Base-by-base conservation (phyloP, 2,113 vertebrate genomes). In the Aldabrachelys gigantea region DNA sequence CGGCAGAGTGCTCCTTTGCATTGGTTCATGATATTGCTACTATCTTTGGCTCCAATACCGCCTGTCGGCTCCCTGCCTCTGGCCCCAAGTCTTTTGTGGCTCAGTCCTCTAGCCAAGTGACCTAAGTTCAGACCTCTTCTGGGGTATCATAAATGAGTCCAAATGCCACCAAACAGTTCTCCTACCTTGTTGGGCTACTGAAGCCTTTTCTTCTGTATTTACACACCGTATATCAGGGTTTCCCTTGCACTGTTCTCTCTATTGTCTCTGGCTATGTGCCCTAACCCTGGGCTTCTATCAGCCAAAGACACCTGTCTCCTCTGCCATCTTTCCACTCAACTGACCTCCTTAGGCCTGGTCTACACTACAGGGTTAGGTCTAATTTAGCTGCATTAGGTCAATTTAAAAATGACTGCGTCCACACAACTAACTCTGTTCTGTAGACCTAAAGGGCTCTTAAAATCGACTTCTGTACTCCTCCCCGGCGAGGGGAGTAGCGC, bases 1-100 rank as follows among this genome's bases (percentile, higher is more conserved):
- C 8, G 2, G 17, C 16, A 38, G 9, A 72, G 16, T 1, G 9
- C 35, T 35, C n/a, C 16, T 4, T n/a, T 22, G 9, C 10, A 22
- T 38, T 72, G 65, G 5, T 22, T 19, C 65, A 72, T n/a, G 65
- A 72, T 38, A 8, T 22, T 38, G 65, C 8, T n/a, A 19, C 35
- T 38, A 69, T 69, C 35, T 69, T 69, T 69, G 35, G 7, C 35
- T 19, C 16, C 17, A 69, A 8, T n/a, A 19, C 35, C 12, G 38
- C 35, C 35, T n/a, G 4, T 10, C 2, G 1, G 3, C 65, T 35
- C 65, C 17, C 35, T 69, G 35, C 65, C 16, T 69, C 65, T 69
- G 17, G 4, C 17, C 16, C 65, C 35, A 69, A n/a, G 8, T 69
- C 7, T n/a, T 69, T n/a, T 21, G 17, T 69, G 65, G 35, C 35